Conservation (phyloP, 1,140 invertebrate species). For the Bombus terrestris region DNA sequence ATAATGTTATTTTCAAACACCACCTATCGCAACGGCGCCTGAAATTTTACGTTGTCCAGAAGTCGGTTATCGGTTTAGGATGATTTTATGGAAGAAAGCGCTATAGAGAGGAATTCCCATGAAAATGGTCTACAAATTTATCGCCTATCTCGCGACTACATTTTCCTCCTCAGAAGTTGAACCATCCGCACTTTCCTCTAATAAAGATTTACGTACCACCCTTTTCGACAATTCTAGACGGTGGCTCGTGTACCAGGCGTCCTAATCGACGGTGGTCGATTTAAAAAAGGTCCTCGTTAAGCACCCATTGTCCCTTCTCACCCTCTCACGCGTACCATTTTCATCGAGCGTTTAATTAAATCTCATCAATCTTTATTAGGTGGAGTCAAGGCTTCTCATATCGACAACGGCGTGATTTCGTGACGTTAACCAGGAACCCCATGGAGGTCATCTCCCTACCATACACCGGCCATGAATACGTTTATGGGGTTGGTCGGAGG, state of each 20-base stretch:
- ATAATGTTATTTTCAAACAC: too few relatives aligned
- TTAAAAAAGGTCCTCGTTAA: slow-evolving; percentile 49
- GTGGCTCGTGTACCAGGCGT: not conserved
- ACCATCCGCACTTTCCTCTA: not conserved
- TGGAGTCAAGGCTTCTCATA: slow-evolving; percentile 68
- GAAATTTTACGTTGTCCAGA: too few relatives aligned
- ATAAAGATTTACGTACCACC: not conserved
- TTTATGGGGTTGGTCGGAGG: slow-evolving; percentile 72
- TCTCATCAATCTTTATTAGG: slow-evolving; percentile 80
- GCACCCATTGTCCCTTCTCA: slow-evolving; percentile 25
- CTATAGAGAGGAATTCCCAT: too few relatives aligned
- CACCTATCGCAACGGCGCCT: too few relatives aligned
- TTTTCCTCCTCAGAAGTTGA: not conserved
- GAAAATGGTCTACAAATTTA: not conserved
- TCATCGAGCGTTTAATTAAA: slow-evolving; percentile 78
- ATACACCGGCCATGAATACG: slow-evolving; percentile 75
- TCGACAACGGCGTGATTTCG: slow-evolving; percentile 75
- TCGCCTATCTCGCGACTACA: not conserved
- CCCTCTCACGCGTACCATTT: slow-evolving; percentile 50
- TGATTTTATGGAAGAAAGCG: too few relatives aligned
- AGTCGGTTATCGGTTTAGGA: too few relatives aligned
- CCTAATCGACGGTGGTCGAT: slow-evolving; percentile 40
- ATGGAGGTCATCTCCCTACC: slow-evolving; percentile 41
- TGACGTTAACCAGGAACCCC: slow-evolving; percentile 70
- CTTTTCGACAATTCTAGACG: too few relatives aligned